Evolutionary conservation across 1,140 invertebrate species (phyloP).

Genomic region (Scaptomyza pallida): DNA sequence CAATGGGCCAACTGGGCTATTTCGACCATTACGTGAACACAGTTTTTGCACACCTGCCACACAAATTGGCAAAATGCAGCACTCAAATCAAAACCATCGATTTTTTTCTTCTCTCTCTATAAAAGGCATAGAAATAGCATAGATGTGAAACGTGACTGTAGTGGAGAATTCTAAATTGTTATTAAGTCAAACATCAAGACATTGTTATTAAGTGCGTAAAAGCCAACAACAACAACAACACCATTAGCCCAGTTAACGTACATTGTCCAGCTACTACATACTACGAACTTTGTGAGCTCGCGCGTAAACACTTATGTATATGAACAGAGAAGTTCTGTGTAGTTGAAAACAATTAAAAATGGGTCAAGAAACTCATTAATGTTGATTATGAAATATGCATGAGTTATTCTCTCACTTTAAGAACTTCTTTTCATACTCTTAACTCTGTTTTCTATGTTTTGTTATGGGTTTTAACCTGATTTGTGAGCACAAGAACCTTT

Average conservation of each 20-base stretch:
- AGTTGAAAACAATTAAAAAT: slow-evolving; percentile 61
- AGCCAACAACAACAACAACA: slow-evolving; percentile 23
- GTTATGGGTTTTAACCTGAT: slow-evolving; percentile 41
- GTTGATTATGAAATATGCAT: slow-evolving; percentile 69
- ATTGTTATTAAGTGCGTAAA: slow-evolving; percentile 49
- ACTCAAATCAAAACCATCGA: slow-evolving; percentile 66
- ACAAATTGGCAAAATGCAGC: slow-evolving; percentile 3
- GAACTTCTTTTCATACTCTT: background rate
- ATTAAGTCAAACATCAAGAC: slow-evolving; percentile 25
- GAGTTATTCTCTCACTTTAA: slow-evolving; percentile 2
- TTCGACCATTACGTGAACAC: slow-evolving; percentile 54
- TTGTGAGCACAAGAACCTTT: slow-evolving; percentile 34
- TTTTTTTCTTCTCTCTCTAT: slow-evolving; percentile 58
- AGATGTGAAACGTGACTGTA: slow-evolving; percentile 57
- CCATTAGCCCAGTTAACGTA: slow-evolving; percentile 32
- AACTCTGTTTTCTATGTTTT: background rate
- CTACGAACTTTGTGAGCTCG: slow-evolving; percentile 40
- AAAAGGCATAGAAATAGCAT: slow-evolving; percentile 32
- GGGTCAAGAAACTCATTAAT: slow-evolving; percentile 77
- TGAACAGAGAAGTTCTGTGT: slow-evolving; percentile 53
- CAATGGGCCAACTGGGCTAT: slow-evolving; percentile 61
- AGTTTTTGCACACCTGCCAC: slow-evolving; percentile 54
- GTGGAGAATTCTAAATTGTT: slow-evolving; percentile 42
- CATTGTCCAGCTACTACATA: background rate
- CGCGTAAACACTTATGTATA: slow-evolving; percentile 40